Conservation (phyloP, 2,888 invertebrate species). For the Gibbula magus region DNA sequence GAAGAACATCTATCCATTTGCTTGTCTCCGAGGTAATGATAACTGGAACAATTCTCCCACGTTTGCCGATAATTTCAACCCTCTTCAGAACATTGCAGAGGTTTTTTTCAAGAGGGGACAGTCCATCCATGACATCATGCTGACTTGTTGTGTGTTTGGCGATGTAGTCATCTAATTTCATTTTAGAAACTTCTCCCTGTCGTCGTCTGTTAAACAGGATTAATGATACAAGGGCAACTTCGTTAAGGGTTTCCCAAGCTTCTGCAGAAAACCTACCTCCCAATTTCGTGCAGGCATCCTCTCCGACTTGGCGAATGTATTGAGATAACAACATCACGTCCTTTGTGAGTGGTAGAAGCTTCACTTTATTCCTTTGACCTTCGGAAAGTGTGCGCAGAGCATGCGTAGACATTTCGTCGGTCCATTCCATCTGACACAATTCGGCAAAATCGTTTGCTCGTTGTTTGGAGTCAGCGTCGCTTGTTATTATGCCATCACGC, state of each 20-base stretch:
- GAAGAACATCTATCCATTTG: background rate
- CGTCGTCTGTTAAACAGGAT: conserved; percentile 26
- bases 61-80: conserved; percentile 22
- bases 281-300: background rate
- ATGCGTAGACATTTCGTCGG: background rate
- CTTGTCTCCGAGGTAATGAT: background rate
- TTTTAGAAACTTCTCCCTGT: conserved; percentile 23
- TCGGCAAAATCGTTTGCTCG: background rate
- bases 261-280: background rate
- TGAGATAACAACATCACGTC: background rate
- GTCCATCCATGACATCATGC: background rate
- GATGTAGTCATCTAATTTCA: background rate
- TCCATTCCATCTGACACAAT: background rate
- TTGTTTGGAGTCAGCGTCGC: background rate
- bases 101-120: conserved; percentile 23
- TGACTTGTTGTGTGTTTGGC: background rate
- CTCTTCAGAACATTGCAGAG: background rate
- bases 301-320: background rate
- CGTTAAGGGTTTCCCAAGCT: background rate
- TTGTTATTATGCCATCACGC: background rate
- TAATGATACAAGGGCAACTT: background rate
- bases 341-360: background rate
- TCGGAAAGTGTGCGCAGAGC: background rate
- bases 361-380: background rate
- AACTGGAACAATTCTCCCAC: conserved; percentile 22